Evolutionary conservation across 2,888 invertebrate species (phyloP), one percentile per base, ranked within the genome.

Genomic region (Drosophila niveifrons): DNA sequence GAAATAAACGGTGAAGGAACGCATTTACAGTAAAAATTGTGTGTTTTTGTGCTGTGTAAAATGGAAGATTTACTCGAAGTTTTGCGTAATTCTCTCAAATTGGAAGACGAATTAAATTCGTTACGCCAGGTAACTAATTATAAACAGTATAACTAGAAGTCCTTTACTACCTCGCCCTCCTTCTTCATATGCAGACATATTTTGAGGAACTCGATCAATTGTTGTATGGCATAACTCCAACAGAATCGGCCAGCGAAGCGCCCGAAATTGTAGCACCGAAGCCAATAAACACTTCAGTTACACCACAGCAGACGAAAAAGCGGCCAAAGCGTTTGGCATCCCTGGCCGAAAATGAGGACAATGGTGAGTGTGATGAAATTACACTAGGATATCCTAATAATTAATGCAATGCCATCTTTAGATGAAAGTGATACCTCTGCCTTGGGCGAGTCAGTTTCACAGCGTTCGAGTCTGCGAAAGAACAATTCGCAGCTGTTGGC

Each of bases 261-360:
- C 2, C 53, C 43, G 68, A 74, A 17, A 39, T 31, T 10, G 53
- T 44, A 0, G 53, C 57, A 1, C 41, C 50, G 2, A 63, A 39
- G 8, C 44, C 17, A 10, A 41, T 7, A 0, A 46, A 9, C 36
- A 65, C 41, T n/a, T 71, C 88, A 3, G 47, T 70, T 9, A 91
- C 91, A 1, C 92, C 91, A 7, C 91, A 91, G 52, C 91, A 91
- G 46, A 82, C 75, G 7, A 91, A 91, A 52, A 92, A 92, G 56
- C 90, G 91, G 1, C 48, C 78, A 0, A 92, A 92, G 56, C 91
- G 90, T 0, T 64, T 92, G 2, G 53, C 87, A 11, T 72, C 82
- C 3, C 57, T 92, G 3, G 58, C 51, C 10, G 92, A 91, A 52
- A 62, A 68, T 41, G 89, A 90, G 11, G 58, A 44, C 9, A 75